Evolutionary conservation across 1,140 invertebrate species (phyloP).

Genomic region (Penaeus vannamei): DNA sequence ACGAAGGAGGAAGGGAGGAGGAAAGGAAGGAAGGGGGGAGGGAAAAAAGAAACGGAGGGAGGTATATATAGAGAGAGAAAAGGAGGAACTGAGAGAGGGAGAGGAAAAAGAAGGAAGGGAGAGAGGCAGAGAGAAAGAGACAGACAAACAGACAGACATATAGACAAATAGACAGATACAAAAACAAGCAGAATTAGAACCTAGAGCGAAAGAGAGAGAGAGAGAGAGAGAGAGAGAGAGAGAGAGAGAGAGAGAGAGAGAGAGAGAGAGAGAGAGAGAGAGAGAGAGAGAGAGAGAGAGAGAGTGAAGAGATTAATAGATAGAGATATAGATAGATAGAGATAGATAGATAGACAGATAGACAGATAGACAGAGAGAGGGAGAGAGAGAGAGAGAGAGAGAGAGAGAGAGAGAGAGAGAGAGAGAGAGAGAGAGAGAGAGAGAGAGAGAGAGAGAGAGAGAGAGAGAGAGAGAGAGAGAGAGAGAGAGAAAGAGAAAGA

Average conservation of each 20-base stretch:
- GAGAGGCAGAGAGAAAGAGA: background rate
- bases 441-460: background rate
- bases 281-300: background rate
- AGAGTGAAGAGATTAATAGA: background rate
- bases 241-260: constrained; percentile 23
- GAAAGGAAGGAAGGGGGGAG: background rate
- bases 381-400: constrained; percentile 27
- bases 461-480: too few relatives aligned
- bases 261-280: constrained; percentile 10
- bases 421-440: background rate
- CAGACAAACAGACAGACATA: too few relatives aligned
- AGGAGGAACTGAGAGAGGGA: too few relatives aligned
- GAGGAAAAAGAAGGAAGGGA: background rate
- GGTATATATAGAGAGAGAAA: background rate
- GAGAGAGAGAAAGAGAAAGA: background rate
- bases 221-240: background rate
- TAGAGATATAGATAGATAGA: constrained; percentile 9
- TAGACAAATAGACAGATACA: constrained; percentile 17
- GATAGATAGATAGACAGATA: background rate
- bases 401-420: constrained; percentile 27
- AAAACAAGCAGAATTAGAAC: background rate
- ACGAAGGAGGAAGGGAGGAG: background rate
- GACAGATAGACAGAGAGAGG: constrained; percentile 23
- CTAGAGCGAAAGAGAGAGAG: accelerated
- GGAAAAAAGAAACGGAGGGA: background rate